Evolutionary conservation across 2,797 vertebrate species (phyloP), one percentile per base, ranked within the genome.

Genomic region (Pseudochirops cupreus): DNA sequence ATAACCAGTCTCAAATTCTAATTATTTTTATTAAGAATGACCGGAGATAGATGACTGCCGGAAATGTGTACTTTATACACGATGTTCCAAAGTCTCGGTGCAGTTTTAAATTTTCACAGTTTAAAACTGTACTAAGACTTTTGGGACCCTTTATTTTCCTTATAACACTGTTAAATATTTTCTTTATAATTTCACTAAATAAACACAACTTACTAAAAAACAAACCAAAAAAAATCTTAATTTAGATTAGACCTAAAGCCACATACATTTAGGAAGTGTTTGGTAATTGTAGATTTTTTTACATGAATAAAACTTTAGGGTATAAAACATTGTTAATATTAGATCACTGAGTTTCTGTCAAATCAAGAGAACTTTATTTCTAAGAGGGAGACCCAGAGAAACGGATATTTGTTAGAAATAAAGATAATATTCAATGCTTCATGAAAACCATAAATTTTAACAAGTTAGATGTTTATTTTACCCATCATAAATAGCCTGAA

Each of bases 81-180:
- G 2, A 7, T 82, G n/a, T 39, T 39, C 67, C 67, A 39, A 82
- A 39, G 21, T 39, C 18, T 10, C 46, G 7, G 4, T 10, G 2
- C 16, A 39, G 16, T 82, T 82, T 67, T n/a, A n/a, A 59, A 13
- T 62, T 33, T 67, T 67, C n/a, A 18, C n/a, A 18, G 18, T 5
- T 74, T 21, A 74, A 74, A 74, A 39, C 62, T 74, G 33, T 1
- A 46, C 39, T 11, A 87, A 50, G 74, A 46, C 21, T 87, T 93
- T 62, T 92, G 5, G 96, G 97, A 95, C 95, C 11, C 92, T 46
- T 91, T 93, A 56, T 94, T 95, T 98, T 97, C 50, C 91, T 94
- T 91, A 92, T 67, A 46, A 94, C 87, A 93, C 52, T 95, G 93
- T 39, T 96, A 97, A 96, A 92, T 52, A 16, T 97, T 97, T 96